Evolutionary conservation across 1,140 invertebrate species (phyloP).

Genomic region (Drosophila parabipectinata): DNA sequence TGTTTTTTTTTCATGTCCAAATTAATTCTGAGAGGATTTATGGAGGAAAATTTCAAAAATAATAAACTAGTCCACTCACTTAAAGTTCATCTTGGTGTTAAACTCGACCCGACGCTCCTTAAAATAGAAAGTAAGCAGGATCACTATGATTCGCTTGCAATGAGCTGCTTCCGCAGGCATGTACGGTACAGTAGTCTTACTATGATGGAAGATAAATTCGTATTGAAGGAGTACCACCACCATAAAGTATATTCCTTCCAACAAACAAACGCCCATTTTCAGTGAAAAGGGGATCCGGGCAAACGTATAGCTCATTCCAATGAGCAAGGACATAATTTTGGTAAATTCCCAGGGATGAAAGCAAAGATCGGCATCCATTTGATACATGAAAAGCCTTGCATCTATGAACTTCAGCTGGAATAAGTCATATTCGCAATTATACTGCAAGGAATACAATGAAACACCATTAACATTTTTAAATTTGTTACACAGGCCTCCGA

Average conservation of each 20-base stretch:
- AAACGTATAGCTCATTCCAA: conserved; percentile 92
- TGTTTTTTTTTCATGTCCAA: conserved; percentile 91
- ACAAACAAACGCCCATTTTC: conserved; percentile 89
- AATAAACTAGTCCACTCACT: conserved; percentile 42
- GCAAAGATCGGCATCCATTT: conserved; percentile 61
- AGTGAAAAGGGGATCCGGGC: conserved; percentile 92
- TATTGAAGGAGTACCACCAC: conserved; percentile 87
- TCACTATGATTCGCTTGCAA: conserved; percentile 88
- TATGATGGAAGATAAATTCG: conserved; percentile 85
- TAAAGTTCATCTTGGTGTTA: conserved; percentile 91
- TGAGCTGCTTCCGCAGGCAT: conserved; percentile 88
- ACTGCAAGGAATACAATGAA: neutral
- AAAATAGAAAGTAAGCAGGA: conserved; percentile 89
- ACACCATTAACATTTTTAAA: neutral
- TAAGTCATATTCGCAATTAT: neutral
- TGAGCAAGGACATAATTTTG: conserved; percentile 89
- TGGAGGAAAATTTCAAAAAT: neutral
- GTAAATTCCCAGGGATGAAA: conserved; percentile 90
- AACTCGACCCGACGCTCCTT: conserved; percentile 95
- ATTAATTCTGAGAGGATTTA: conserved; percentile 21
- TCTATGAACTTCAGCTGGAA: neutral
- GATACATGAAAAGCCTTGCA: conserved; percentile 21
- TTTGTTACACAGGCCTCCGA: no score
- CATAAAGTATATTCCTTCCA: conserved; percentile 88
- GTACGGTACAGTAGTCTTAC: conserved; percentile 87